A percentile compares a stretch with the other conserved stretches of the same genome.
These are phyloP conservation scores for Eueremaeus valkanovi DNA, from an alignment of 2,888 invertebrate genomes.

Conservation along the genomic window DNA sequence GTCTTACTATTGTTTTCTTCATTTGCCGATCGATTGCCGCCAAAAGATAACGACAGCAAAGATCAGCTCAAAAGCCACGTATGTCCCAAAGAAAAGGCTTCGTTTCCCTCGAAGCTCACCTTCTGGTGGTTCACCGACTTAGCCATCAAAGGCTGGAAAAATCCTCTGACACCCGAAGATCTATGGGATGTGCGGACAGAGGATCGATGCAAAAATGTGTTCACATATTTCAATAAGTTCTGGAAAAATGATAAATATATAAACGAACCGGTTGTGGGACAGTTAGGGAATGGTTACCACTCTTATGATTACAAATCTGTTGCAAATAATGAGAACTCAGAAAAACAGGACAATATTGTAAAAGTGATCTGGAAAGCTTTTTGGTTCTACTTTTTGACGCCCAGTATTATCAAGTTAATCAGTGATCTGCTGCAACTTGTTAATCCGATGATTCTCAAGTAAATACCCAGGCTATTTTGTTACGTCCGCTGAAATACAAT, in stretches of 20 bases:
- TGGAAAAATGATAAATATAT: slow-evolving; percentile 32
- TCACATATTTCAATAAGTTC: slow-evolving; percentile 14
- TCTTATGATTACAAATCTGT: no score
- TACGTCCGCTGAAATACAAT: background rate
- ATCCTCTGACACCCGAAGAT: slow-evolving; percentile 7
- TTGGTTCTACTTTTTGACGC: slow-evolving; percentile 48
- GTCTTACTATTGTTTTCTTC: slow-evolving; percentile 22
- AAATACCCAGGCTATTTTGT: background rate
- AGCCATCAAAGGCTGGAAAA: slow-evolving; percentile 12
- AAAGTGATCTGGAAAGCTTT: no score
- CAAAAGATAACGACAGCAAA: background rate
- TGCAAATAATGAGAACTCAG: no score
- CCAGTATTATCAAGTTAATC: slow-evolving; percentile 52
- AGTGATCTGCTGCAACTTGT: slow-evolving; percentile 54
- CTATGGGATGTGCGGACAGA: slow-evolving; percentile 22
- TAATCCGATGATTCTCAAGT: slow-evolving; percentile 52
- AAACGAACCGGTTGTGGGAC: no score
- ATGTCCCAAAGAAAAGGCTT: slow-evolving; percentile 51
- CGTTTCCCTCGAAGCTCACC: slow-evolving; percentile 52
- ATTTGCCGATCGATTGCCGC: slow-evolving; percentile 15
- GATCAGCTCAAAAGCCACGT: background rate
- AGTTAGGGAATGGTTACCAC: no score
- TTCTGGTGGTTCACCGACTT: slow-evolving; percentile 55
- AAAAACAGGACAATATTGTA: no score
- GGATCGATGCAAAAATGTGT: slow-evolving; percentile 14